These are phyloP conservation scores for Balanococcus diminutus DNA, from an alignment of 2,888 invertebrate genomes.

Conservation along the genomic window DNA sequence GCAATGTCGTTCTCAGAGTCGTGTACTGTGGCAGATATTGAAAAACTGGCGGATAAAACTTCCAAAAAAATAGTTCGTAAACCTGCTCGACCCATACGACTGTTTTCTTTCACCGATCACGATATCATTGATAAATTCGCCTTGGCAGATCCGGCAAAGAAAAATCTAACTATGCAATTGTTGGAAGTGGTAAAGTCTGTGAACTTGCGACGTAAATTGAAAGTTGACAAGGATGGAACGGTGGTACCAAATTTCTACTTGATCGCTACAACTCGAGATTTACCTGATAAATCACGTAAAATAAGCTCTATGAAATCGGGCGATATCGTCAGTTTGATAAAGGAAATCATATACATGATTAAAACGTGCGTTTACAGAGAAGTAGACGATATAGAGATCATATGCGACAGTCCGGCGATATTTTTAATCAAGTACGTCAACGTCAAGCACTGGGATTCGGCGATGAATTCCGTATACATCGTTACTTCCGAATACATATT, in stretches of 20 bases:
- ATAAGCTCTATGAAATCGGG: constrained; percentile 27
- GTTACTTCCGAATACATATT: constrained; percentile 46
- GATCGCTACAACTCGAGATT: constrained; percentile 4
- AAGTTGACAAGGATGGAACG: constrained; percentile 28
- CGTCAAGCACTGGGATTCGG: constrained; percentile 46
- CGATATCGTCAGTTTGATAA: constrained; percentile 36
- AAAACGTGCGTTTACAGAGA: constrained; percentile 42
- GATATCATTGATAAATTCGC: constrained; percentile 31
- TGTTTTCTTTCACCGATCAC: constrained; percentile 48
- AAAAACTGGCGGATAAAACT: neutral
- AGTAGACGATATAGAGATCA: constrained; percentile 46
- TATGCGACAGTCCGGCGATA: constrained; percentile 53
- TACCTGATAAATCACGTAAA: neutral
- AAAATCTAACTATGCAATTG: constrained; percentile 26
- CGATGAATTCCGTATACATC: constrained; percentile 36
- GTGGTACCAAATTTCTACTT: constrained; percentile 45
- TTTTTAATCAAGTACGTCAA: constrained; percentile 41
- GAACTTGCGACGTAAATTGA: constrained; percentile 14
- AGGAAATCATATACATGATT: constrained; percentile 47
- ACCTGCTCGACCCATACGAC: constrained; percentile 22
- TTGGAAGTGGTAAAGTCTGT: constrained; percentile 43
- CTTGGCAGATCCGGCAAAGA: neutral
- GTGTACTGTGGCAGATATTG: neutral
- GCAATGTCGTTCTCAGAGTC: neutral
- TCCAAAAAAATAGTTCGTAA: neutral